phyloP scores from a whole-genome alignment of 2,797 vertebrate species.

The Microctenopoma steveboyesi region DNA sequence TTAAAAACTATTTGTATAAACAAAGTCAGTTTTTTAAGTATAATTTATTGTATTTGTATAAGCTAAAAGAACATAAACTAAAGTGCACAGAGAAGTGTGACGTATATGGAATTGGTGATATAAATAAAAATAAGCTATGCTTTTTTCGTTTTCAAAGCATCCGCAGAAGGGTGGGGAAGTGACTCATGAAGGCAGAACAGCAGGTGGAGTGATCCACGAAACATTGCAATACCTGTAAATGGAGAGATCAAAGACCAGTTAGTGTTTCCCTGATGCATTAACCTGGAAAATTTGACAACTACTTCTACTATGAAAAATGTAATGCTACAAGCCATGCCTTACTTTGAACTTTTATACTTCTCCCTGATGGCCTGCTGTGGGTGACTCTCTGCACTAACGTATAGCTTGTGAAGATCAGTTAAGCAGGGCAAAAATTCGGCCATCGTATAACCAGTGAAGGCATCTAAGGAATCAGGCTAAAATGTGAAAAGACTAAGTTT shows the following conservation, averaged over 20 bases:
- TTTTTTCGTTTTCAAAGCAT: slow-evolving; percentile 30
- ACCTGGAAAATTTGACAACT: not conserved
- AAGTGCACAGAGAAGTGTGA: not conserved
- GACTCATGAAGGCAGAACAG: slow-evolving; percentile 57
- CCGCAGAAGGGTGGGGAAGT: slow-evolving; percentile 23
- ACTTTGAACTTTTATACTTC: slow-evolving; percentile 90
- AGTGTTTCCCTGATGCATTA: not conserved
- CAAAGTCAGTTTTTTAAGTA: slow-evolving; percentile 2
- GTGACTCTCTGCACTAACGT: slow-evolving; percentile 77
- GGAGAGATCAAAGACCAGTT: not conserved
- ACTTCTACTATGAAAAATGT: too few species aligned
- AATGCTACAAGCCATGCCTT: slow-evolving; percentile 51
- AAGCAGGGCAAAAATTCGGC: slow-evolving; percentile 88
- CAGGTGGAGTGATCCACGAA: slow-evolving; percentile 70
- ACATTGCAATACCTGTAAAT: slow-evolving; percentile 71
- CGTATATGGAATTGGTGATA: slow-evolving; percentile 9
- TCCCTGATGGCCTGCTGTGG: slow-evolving; percentile 89
- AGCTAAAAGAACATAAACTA: slow-evolving; percentile 21
- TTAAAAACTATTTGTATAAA: not conserved
- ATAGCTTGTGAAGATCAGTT: slow-evolving; percentile 86
- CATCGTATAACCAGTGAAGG: slow-evolving; percentile 90
- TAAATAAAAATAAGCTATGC: slow-evolving; percentile 22
- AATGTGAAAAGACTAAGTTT: not conserved
- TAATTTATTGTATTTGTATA: slow-evolving; percentile 36
- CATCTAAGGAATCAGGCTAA: slow-evolving; percentile 87